Conservation (phyloP, 2,888 invertebrate genomes). For the Meiosimyza platycephala region DNA sequence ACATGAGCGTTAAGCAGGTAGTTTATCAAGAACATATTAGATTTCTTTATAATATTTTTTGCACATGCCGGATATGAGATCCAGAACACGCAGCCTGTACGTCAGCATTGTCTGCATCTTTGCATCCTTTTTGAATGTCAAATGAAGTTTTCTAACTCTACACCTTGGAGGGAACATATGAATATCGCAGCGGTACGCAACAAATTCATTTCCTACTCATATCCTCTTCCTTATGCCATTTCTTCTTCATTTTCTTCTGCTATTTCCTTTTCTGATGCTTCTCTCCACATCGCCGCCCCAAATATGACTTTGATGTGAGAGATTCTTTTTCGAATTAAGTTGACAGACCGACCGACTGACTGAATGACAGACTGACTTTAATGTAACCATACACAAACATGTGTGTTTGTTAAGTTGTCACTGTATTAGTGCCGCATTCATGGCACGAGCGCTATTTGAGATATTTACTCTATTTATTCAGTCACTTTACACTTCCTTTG, state of each 20-base stretch:
- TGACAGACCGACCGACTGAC: too few species aligned
- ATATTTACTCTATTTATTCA: constrained; percentile 19
- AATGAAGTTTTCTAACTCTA: constrained; percentile 4
- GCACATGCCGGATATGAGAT: constrained; percentile 33
- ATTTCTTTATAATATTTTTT: constrained; percentile 26
- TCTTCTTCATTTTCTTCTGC: neutral
- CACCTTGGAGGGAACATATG: neutral
- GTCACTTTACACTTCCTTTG: constrained; percentile 27
- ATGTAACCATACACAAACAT: too few species aligned
- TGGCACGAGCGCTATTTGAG: constrained; percentile 19
- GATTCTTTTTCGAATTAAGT: neutral
- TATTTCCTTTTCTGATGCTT: neutral
- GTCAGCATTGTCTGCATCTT: constrained; percentile 14
- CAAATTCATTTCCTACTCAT: constrained; percentile 31
- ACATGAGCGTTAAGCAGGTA: neutral
- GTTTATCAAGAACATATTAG: constrained; percentile 26
- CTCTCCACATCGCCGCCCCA: constrained; percentile 8
- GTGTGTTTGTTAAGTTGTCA: constrained; percentile 2
- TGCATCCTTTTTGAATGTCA: constrained; percentile 29
- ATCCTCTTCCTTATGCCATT: constrained; percentile 22
- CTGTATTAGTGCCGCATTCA: constrained; percentile 3
- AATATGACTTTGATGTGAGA: constrained; percentile 25
- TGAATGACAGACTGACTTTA: too few species aligned
- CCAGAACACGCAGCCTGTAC: neutral
- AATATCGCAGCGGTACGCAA: constrained; percentile 25